phyloP scores from a whole-genome alignment of 2,888 invertebrate genomes.

The Mystacides longicornis region DNA sequence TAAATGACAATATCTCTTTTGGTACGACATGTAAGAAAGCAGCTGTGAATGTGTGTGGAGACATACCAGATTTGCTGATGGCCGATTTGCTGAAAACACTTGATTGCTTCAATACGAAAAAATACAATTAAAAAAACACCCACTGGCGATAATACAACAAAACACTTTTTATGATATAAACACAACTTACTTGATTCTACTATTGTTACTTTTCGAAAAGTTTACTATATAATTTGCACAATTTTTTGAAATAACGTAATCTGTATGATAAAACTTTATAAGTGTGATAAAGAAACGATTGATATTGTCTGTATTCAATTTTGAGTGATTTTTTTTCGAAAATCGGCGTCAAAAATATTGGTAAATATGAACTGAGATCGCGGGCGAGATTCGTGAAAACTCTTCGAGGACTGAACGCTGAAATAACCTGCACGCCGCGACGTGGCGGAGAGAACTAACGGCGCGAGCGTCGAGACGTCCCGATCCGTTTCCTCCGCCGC shows the following conservation, averaged over 20 bases:
- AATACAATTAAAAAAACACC: not conserved
- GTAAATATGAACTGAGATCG: slow-evolving; percentile 6
- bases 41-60: not conserved
- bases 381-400: slow-evolving; percentile 9
- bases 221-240: too few species aligned
- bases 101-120: not conserved
- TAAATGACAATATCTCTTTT: not conserved
- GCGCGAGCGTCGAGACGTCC: slow-evolving; percentile 15
- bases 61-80: not conserved
- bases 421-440: slow-evolving; percentile 21
- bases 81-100: not conserved
- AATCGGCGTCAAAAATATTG: not conserved
- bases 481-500: slow-evolving; percentile 8
- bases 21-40: not conserved
- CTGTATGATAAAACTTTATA: too few species aligned
- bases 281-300: too few species aligned
- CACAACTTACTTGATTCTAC: not conserved
- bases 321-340: too few species aligned
- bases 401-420: slow-evolving; percentile 1
- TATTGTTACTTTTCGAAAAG: too few species aligned
- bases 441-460: slow-evolving; percentile 24
- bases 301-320: too few species aligned
- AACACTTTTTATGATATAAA: not conserved
- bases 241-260: too few species aligned
- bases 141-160: not conserved